phyloP scores from a whole-genome alignment of 1,140 invertebrate species.

The Olivierus martensii region DNA sequence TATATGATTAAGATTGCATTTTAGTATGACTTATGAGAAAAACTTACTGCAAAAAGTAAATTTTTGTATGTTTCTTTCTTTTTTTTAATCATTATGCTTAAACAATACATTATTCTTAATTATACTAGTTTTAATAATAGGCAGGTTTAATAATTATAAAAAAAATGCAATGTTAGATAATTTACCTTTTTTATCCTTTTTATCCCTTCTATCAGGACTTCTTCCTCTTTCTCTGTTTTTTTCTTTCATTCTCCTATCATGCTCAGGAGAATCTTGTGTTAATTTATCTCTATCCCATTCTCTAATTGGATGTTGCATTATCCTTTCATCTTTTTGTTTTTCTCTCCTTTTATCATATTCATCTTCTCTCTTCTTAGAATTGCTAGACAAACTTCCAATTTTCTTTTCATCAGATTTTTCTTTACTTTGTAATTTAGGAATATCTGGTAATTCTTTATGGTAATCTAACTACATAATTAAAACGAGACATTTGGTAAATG shows the following conservation, averaged over 20 bases:
- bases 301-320: conserved; percentile 4
- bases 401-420: not conserved
- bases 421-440: not conserved
- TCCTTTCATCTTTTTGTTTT: conserved; percentile 1
- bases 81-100: too few species aligned
- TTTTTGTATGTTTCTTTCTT: too few species aligned
- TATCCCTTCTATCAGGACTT: conserved; percentile 20
- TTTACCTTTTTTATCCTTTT: conserved; percentile 31
- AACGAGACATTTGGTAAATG: too few species aligned
- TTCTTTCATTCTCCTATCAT: conserved; percentile 2
- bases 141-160: too few species aligned
- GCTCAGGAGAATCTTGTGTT: conserved; percentile 10
- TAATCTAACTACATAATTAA: too few species aligned
- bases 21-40: too few species aligned
- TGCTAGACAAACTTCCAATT: not conserved
- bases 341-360: not conserved
- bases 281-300: conserved; percentile 23
- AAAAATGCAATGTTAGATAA: too few species aligned
- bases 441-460: not conserved
- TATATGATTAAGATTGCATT: too few species aligned
- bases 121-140: too few species aligned
- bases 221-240: conserved; percentile 7
- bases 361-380: not conserved
- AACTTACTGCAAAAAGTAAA: too few species aligned
- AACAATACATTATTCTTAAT: too few species aligned